Evolutionary conservation across 2,888 invertebrate genomes (phyloP).

Genomic region (Tipula lateralis): DNA sequence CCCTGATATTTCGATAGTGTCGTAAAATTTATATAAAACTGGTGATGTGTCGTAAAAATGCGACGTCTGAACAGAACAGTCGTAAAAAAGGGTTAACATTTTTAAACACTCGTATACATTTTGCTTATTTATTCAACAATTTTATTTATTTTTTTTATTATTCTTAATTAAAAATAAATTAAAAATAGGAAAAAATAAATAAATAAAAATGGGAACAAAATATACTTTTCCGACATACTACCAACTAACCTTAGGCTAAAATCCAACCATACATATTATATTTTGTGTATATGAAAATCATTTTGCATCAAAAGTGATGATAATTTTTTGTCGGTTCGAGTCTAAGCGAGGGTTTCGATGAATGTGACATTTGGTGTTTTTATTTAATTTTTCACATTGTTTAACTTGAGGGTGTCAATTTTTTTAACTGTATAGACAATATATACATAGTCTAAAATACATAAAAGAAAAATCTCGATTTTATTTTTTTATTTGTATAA

Average conservation of each 20-base stretch:
- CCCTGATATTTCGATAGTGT: not conserved
- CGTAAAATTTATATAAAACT: not conserved
- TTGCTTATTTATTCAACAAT: not conserved
- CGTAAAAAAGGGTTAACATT: not conserved
- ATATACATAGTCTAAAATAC: not conserved
- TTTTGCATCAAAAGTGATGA: not conserved
- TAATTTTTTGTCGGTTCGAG: not conserved
- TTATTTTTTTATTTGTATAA: not conserved
- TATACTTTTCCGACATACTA: not conserved
- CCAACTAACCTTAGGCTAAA: not conserved
- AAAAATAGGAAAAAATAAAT: conserved; percentile 7
- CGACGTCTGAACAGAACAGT: not conserved
- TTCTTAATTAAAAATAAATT: conserved; percentile 24
- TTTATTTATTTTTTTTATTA: not conserved
- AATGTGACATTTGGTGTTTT: conserved; percentile 24
- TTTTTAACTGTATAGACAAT: not conserved
- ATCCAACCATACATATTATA: not conserved
- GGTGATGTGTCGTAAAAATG: not conserved
- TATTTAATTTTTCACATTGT: conserved; percentile 24
- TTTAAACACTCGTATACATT: not conserved
- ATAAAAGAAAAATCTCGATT: not conserved
- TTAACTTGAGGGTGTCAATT: conserved; percentile 19
- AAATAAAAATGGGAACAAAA: not conserved
- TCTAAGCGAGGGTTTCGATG: not conserved
- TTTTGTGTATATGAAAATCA: not conserved